Base-by-base conservation (phyloP, 2,888 invertebrate species). In the Lithophane leautieri region DNA sequence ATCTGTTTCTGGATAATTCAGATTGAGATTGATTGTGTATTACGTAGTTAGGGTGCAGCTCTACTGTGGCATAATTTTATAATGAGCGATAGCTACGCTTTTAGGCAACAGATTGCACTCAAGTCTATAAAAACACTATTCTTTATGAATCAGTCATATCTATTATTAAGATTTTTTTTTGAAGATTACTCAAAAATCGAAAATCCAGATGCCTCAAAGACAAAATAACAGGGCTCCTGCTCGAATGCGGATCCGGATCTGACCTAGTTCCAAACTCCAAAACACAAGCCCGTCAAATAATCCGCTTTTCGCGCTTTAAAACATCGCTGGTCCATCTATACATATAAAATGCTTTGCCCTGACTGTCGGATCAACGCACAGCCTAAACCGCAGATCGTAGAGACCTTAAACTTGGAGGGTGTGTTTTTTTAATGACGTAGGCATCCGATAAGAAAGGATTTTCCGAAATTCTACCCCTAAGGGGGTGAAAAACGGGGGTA, bases 181-280 rank as follows among this genome's bases (percentile, higher is more conserved):
- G 22, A 28, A 14, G 19, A 47, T 14, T 47, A 4, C 28, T 19
- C 19, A 28, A 22, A 52, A 7, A 28, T 7, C 11, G 7, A 2
- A 22, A n/a, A 52, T n/a, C 11, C 40, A 22, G 22, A 16, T 16
- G 22, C 40, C 19, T 0, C 11, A 6, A 77, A 52, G 42, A n/a
- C 47, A 60, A 47, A n/a, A 6, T 6, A 34, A 34, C 34, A 34
- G 34, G 22, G 22, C 52, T 47, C 3, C 19, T 42, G n/a, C 9
- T n/a, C 22, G 28, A 61, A 63, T 70, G 25, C 34, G 4, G 34
- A 34, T 42, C 61, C 67, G 68, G 71, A 83, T 63, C 50, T 74
- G 79, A 81, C 86, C 79, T 60, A 79, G 61, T 79, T 87, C 56
- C 66, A 42, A 81, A 73, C 71, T 70, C 56, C 50, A 58, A 68